Percentiles rank a stretch among this genome's conserved stretches.
Conservation (phyloP, 2,113 vertebrate genomes). For the Pelecanoides urinatrix region DNA sequence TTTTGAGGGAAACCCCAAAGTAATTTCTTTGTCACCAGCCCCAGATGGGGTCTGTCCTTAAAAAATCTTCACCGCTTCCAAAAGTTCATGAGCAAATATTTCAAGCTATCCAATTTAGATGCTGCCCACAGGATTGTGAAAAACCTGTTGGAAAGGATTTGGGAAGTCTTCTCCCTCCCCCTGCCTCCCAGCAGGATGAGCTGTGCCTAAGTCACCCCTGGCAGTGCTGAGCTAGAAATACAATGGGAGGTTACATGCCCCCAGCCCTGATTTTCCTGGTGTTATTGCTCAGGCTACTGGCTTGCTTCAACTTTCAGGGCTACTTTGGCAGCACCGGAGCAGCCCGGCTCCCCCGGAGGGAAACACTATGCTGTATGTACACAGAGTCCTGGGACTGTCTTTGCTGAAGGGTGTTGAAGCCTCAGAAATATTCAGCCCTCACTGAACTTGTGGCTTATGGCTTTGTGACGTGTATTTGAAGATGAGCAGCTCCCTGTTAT, state of each 20-base stretch:
- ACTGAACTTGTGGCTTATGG: background rate
- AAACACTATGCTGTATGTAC: accelerated
- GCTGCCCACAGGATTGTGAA: background rate
- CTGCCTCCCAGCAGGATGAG: background rate
- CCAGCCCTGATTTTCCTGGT: background rate
- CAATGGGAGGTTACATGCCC: background rate
- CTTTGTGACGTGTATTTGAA: background rate
- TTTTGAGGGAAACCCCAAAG: background rate
- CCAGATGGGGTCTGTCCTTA: background rate
- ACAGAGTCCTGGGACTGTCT: background rate
- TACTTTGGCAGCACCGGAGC: background rate
- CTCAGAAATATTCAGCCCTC: background rate
- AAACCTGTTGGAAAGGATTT: background rate
- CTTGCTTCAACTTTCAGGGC: background rate
- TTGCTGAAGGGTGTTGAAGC: background rate
- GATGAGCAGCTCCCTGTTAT: background rate
- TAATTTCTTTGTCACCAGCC: background rate
- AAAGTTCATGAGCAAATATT: background rate
- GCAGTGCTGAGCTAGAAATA: background rate
- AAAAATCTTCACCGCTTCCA: background rate
- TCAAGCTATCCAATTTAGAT: background rate
- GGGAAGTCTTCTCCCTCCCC: background rate
- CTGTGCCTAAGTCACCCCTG: background rate
- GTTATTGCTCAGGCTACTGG: background rate
- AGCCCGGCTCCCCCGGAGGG: background rate